Percentiles rank a stretch among this genome's conserved stretches.
Evolutionary conservation across 1,140 invertebrate species (phyloP).

Genomic region (Idris sp.): DNA sequence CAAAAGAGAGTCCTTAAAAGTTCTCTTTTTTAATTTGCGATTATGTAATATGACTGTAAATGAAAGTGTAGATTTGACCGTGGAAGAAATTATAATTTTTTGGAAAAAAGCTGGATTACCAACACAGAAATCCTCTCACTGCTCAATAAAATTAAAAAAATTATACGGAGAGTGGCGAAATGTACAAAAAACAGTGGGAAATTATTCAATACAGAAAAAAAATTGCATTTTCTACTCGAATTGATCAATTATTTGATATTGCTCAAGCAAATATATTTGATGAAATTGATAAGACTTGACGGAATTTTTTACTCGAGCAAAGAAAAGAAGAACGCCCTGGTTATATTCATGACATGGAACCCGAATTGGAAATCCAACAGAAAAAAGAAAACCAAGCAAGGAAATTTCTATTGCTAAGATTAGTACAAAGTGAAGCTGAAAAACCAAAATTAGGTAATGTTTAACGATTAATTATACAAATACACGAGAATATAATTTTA

Average conservation of each 20-base stretch:
- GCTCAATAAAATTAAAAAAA: conserved; percentile 1
- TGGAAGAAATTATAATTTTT: conserved; percentile 1
- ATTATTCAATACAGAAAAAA: too few species aligned
- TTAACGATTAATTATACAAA: too few species aligned
- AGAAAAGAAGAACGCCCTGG: conserved; percentile 5
- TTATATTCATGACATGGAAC: too few species aligned
- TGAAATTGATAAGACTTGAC: background rate
- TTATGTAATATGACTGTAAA: background rate
- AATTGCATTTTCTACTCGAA: too few species aligned
- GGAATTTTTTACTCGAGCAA: conserved; percentile 1
- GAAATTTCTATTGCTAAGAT: too few species aligned
- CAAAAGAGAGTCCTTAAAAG: conserved; percentile 2
- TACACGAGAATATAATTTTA: too few species aligned
- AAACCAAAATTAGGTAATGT: too few species aligned
- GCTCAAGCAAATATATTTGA: conserved; percentile 1
- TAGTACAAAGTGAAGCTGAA: too few species aligned
- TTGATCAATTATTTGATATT: conserved; percentile 11
- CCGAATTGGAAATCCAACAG: too few species aligned
- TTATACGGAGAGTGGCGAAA: conserved; percentile 3
- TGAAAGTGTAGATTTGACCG: background rate
- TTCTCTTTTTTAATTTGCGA: conserved; percentile 2
- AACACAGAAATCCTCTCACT: conserved; percentile 4
- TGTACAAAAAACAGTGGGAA: background rate
- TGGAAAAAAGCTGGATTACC: conserved; percentile 4
- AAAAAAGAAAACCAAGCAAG: too few species aligned